Evolutionary conservation across 2,888 invertebrate genomes (phyloP), one percentile per base, ranked within the genome.

Genomic region (Alsophila aescularia): DNA sequence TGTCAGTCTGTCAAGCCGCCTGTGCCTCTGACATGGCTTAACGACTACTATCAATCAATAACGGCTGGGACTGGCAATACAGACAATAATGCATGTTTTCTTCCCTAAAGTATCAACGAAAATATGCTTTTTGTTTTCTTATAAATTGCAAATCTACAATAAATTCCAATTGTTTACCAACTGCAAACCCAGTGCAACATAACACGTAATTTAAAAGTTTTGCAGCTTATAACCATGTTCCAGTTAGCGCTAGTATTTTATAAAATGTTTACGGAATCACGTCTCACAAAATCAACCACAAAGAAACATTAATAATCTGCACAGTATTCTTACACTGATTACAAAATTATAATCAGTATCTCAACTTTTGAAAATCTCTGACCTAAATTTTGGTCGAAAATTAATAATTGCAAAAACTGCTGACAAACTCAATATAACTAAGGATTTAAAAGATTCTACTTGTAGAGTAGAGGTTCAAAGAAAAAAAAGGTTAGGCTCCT

Each of bases 221-320:
- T 12, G 37, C 7, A 24, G 6, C 45, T 24, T 43, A 24, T 12
- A 31, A 8, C 4, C 32, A 15, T 12, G 43, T 40, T 39, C 16
- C 10, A 14, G 36, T 27, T 14, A 37, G 12, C 24, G 39, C 43
- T 43, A 34, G 40, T 51, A 47, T 49, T 52, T 45, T 49, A 55
- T 55, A 42, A 47, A 40, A 40, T 50, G 50, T 40, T 52, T 45
- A 29, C 45, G n/a, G 14, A 62, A 43, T 21, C 64, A 64, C 62
- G 62, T 52, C 40, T 49, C 56, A 24, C 58, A 47, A 40, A 55
- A 60, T 64, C 62, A 55, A 64, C 59, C 51, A 42, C 55, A 36
- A 52, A 45, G 53, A 44, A 58, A 57, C 54, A 62, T 64, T 64
- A 59, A 52, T 52, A 59, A 61, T 61, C 52, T 34, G 43, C 40